phyloP scores from a whole-genome alignment of 2,797 vertebrate genomes.

The Dryobates pubescens region DNA sequence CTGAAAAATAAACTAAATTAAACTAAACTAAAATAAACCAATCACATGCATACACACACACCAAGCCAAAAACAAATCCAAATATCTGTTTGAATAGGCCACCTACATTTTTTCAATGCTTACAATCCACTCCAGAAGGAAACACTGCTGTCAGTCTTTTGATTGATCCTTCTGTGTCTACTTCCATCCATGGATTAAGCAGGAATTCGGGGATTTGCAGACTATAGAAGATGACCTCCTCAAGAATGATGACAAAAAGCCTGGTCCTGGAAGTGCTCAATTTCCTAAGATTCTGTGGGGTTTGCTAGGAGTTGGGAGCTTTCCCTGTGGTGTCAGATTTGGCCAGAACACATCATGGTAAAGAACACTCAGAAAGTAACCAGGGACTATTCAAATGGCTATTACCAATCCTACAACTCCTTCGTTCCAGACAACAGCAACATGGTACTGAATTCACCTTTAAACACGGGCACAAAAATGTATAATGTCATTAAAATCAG shows the following conservation, averaged over 20 bases:
- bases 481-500: neutral
- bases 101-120: slow-evolving; percentile 44
- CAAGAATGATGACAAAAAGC: neutral
- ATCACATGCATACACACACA: too few species aligned
- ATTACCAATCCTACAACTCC: neutral
- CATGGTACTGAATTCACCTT: neutral
- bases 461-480: neutral
- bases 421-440: neutral
- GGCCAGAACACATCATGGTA: neutral
- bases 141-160: slow-evolving; percentile 31
- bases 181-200: neutral
- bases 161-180: neutral
- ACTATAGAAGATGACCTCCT: neutral
- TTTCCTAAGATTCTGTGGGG: neutral
- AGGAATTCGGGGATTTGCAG: neutral
- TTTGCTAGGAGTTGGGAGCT: neutral
- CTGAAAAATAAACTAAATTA: rapidly evolving
- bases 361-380: neutral
- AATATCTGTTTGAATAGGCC: slow-evolving; percentile 17
- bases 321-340: neutral
- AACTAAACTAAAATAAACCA: too few species aligned
- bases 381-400: neutral
- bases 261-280: neutral
- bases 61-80: neutral
- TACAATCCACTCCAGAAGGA: slow-evolving; percentile 1